Percentiles rank a stretch among this genome's conserved stretches.
These are phyloP conservation scores for Paradisaea rubra DNA, from an alignment of 2,113 vertebrate genomes.

Conservation along the genomic window DNA sequence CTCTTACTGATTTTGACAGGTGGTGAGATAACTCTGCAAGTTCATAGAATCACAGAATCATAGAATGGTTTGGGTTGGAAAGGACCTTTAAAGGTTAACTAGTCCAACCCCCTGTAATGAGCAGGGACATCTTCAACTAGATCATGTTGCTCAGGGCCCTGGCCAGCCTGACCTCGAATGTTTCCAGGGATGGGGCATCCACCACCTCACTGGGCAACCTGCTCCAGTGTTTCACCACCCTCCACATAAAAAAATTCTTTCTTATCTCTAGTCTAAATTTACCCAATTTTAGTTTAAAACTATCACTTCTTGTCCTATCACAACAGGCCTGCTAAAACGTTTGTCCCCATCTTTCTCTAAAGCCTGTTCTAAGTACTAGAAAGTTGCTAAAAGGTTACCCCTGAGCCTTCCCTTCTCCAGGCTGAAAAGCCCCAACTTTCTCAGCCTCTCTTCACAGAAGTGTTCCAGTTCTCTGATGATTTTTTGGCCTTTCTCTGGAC, in stretches of 20 bases:
- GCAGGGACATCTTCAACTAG: neutral
- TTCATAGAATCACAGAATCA: neutral
- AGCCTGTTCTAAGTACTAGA: neutral
- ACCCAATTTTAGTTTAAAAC: neutral
- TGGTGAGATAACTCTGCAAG: neutral
- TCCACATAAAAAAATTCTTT: neutral
- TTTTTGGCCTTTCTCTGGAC: neutral
- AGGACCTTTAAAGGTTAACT: neutral
- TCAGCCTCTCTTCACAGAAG: neutral
- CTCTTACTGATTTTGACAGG: neutral
- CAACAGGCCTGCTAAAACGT: neutral
- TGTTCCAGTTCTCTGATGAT: neutral
- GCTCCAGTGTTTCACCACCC: neutral
- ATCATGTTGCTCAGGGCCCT: neutral
- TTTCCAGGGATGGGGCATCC: neutral
- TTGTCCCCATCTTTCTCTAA: neutral
- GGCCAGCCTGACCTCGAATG: neutral
- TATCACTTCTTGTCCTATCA: neutral
- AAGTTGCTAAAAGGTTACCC: neutral
- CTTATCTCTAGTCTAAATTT: neutral
- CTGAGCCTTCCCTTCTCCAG: neutral
- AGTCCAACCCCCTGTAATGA: neutral
- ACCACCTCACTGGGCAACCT: neutral
- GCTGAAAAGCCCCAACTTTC: neutral
- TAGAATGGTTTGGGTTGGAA: neutral